A percentile compares a stretch with the other conserved stretches of the same genome.
Conservation (phyloP, 2,113 vertebrate species). For the Nipponia nippon region DNA sequence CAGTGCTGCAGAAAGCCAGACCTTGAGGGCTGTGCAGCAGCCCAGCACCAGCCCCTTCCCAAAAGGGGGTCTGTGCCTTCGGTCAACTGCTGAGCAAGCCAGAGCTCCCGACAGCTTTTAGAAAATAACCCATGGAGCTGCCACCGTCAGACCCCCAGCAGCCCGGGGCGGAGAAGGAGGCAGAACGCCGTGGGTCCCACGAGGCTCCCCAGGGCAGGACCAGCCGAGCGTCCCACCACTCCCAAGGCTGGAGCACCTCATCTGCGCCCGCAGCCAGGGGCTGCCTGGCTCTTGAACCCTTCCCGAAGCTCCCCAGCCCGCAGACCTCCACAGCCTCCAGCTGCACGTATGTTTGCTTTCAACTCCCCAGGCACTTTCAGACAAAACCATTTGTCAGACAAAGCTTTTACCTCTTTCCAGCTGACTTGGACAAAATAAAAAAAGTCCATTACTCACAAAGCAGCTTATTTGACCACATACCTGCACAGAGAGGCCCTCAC, state of each 20-base stretch:
- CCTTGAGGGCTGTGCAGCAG: background rate
- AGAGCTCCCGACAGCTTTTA: background rate
- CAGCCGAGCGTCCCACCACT: rapidly evolving
- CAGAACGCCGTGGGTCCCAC: background rate
- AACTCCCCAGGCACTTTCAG: background rate
- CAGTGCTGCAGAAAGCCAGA: background rate
- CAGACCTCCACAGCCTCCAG: background rate
- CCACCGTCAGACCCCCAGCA: background rate
- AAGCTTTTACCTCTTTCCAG: background rate
- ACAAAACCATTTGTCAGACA: background rate
- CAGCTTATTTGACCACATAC: background rate
- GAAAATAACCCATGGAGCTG: background rate
- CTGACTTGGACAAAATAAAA: background rate
- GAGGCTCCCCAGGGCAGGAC: background rate
- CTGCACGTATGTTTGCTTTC: rapidly evolving
- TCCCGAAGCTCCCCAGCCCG: background rate
- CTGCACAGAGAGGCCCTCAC: background rate
- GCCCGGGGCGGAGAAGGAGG: background rate
- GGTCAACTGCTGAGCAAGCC: background rate
- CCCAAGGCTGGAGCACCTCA: background rate
- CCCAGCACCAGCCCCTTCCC: background rate
- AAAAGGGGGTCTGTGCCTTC: background rate
- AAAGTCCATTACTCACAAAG: background rate
- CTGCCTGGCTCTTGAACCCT: background rate
- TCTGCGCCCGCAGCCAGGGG: rapidly evolving